These are phyloP conservation scores for Mesodorylaimus sp. DNA, from an alignment of 2,888 invertebrate genomes.

Conservation along the genomic window DNA sequence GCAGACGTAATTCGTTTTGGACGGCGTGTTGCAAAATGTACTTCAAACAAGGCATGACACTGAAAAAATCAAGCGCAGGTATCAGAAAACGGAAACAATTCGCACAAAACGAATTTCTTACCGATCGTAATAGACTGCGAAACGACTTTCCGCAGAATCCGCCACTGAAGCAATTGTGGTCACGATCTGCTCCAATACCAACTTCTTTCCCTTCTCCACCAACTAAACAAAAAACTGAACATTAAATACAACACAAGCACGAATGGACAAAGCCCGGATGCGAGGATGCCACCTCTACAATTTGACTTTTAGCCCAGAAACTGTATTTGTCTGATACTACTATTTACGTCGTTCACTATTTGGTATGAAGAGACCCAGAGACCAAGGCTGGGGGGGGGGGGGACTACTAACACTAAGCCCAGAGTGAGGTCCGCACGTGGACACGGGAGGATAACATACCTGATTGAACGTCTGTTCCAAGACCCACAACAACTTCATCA, in stretches of 20 bases:
- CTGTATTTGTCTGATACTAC: too few species aligned
- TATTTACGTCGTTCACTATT: too few species aligned
- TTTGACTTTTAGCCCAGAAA: too few species aligned
- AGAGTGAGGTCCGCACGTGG: too few species aligned
- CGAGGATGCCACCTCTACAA: too few species aligned
- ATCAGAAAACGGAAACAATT: background rate
- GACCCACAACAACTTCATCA: conserved; percentile 70
- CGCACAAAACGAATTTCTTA: too few species aligned
- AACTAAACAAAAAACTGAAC: conserved; percentile 46
- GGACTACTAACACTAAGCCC: too few species aligned
- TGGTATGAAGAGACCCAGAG: too few species aligned
- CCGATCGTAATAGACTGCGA: conserved; percentile 77
- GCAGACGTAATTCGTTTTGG: conserved; percentile 47
- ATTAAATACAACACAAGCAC: background rate
- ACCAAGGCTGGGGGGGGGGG: too few species aligned
- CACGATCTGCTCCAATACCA: conserved; percentile 93
- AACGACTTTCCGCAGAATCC: conserved; percentile 90
- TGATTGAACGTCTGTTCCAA: conserved; percentile 81
- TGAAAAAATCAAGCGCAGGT: conserved; percentile 15
- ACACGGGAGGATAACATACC: conserved; percentile 38
- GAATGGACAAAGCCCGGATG: too few species aligned
- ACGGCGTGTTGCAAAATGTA: conserved; percentile 88
- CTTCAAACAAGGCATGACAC: conserved; percentile 76
- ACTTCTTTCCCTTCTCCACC: conserved; percentile 75
- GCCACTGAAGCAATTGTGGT: conserved; percentile 96